These are phyloP conservation scores for Neolamprologus brichardi DNA, from an alignment of 2,113 vertebrate species.

Conservation along the genomic window DNA sequence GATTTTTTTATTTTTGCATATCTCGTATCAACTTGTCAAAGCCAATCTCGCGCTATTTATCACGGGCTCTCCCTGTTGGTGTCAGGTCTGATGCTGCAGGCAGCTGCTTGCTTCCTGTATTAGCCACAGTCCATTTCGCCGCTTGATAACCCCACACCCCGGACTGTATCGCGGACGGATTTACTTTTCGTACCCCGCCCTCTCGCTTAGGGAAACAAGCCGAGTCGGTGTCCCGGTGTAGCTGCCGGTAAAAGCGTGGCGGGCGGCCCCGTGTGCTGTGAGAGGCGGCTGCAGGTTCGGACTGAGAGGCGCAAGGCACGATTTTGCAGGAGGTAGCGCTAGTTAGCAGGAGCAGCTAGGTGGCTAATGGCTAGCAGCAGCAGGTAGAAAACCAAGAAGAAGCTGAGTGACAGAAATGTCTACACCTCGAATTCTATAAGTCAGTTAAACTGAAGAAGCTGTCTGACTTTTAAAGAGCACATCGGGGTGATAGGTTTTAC, in stretches of 20 bases:
- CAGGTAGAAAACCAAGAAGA: constrained; percentile 25
- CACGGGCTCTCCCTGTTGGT: constrained; percentile 20
- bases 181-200: background rate
- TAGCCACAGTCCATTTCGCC: background rate
- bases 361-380: constrained; percentile 47
- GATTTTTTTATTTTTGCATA: background rate
- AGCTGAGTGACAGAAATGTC: background rate
- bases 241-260: background rate
- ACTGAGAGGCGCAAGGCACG: constrained; percentile 12
- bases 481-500: background rate
- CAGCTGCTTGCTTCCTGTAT: constrained; percentile 65
- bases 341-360: constrained; percentile 50
- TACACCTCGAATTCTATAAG: background rate
- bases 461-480: background rate
- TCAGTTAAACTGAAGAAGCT: background rate
- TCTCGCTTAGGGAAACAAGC: background rate
- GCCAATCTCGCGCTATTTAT: constrained; percentile 40
- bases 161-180: background rate
- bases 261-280: background rate
- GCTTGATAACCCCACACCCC: background rate
- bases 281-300: background rate
- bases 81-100: constrained; percentile 43
- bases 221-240: background rate
- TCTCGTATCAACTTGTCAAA: background rate
- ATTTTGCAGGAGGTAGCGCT: constrained; percentile 25